phyloP scores from a whole-genome alignment of 2,113 vertebrate genomes.

The Takifugu bimaculatus region DNA sequence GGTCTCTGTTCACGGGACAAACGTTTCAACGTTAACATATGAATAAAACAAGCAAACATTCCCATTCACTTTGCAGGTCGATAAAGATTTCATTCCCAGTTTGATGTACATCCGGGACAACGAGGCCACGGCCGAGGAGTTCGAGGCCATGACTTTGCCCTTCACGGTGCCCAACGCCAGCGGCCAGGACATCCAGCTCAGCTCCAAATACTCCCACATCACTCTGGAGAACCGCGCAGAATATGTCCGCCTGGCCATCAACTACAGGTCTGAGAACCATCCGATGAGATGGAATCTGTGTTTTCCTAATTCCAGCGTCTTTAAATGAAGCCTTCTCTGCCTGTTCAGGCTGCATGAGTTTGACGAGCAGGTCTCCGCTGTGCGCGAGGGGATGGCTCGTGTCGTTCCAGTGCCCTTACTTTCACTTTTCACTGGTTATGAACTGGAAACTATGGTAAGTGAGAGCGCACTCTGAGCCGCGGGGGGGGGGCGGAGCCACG shows the following conservation, averaged over 20 bases:
- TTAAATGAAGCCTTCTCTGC: not conserved
- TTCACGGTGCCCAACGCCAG: constrained; percentile 96
- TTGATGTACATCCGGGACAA: constrained; percentile 99
- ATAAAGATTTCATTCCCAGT: constrained; percentile 98
- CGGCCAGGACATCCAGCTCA: constrained; percentile 95
- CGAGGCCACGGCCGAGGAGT: constrained; percentile 93
- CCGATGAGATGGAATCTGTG: not conserved
- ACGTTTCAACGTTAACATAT: too few species aligned
- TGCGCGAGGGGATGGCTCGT: constrained; percentile 96
- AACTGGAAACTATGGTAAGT: constrained; percentile 95
- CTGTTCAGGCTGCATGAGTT: constrained; percentile 92
- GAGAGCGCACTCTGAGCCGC: not conserved
- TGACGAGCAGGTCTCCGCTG: constrained; percentile 95
- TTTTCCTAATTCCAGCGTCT: not conserved
- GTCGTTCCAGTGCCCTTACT: constrained; percentile 94
- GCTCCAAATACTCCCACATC: constrained; percentile 94
- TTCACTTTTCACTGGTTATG: constrained; percentile 95
- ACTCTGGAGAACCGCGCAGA: constrained; percentile 92
- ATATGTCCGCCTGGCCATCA: constrained; percentile 94
- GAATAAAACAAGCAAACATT: too few species aligned
- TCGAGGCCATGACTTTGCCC: constrained; percentile 94
- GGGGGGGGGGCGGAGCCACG: not conserved
- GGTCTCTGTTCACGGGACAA: too few species aligned
- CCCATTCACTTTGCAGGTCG: constrained; percentile 75
- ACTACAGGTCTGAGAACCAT: constrained; percentile 83